These are phyloP conservation scores for Jaculus jaculus DNA, from an alignment of 2,113 vertebrate genomes.

Conservation along the genomic window DNA sequence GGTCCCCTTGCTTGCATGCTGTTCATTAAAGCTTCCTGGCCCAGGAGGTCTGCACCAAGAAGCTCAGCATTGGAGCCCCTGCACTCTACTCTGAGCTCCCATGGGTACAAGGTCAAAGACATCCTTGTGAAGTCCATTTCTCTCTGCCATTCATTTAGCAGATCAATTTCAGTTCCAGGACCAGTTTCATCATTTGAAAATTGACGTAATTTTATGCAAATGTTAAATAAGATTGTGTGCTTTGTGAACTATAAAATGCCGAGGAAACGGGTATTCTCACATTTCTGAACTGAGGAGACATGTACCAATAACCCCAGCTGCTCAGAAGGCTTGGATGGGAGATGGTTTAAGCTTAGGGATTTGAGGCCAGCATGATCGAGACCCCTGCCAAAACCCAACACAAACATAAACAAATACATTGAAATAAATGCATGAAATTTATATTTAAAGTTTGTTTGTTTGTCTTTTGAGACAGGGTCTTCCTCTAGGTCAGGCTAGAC, in stretches of 20 bases:
- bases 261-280: not conserved
- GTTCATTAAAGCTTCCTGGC: not conserved
- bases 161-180: not conserved
- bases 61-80: not conserved
- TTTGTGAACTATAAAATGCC: conserved; percentile 4
- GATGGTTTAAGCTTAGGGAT: not conserved
- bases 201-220: not conserved
- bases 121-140: not conserved
- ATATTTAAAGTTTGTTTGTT: not conserved
- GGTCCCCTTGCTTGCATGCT: too few relatives aligned
- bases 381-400: not conserved
- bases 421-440: not conserved
- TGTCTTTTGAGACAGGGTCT: not conserved
- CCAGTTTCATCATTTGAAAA: conserved; percentile 14
- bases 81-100: not conserved
- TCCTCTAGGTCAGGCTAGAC: not conserved
- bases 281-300: not conserved
- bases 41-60: not conserved
- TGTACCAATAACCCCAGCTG: not conserved
- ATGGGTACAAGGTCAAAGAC: not conserved
- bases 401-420: not conserved
- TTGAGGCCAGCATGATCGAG: not conserved
- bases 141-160: not conserved
- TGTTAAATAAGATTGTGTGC: not conserved
- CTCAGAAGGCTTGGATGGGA: not conserved